These are phyloP conservation scores for Zaprionus taronus DNA, from an alignment of 1,140 invertebrate species.

Conservation along the genomic window DNA sequence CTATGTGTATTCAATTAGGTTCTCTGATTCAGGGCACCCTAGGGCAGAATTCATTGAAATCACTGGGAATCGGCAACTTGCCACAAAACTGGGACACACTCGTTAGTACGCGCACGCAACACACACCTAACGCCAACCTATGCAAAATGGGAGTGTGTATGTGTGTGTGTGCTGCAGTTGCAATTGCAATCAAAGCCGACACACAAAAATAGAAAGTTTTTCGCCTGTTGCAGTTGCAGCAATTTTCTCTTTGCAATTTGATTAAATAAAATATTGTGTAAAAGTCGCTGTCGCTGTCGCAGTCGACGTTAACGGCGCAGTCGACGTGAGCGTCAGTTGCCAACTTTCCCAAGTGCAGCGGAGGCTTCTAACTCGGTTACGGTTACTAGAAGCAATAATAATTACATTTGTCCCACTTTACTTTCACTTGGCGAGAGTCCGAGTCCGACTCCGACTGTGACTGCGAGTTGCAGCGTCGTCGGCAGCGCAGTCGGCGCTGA, in stretches of 20 bases:
- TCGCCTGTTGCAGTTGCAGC: constrained; percentile 57
- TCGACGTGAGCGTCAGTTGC: constrained; percentile 19
- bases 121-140: constrained; percentile 39
- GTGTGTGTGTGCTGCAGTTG: constrained; percentile 43
- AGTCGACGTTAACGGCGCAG: neutral
- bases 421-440: constrained; percentile 79
- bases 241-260: constrained; percentile 82
- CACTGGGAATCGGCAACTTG: constrained; percentile 33
- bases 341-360: constrained; percentile 72
- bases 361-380: constrained; percentile 82
- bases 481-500: neutral
- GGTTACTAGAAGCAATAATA: constrained; percentile 84
- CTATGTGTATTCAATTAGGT: no score
- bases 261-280: constrained; percentile 84
- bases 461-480: neutral
- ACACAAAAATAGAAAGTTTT: constrained; percentile 81
- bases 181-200: constrained; percentile 59
- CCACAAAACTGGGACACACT: constrained; percentile 66
- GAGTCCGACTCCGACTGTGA: constrained; percentile 20
- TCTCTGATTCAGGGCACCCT: no score
- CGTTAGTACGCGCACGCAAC: constrained; percentile 78
- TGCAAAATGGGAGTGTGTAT: constrained; percentile 22
- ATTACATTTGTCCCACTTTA: constrained; percentile 84
- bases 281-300: constrained; percentile 53
- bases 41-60: constrained; percentile 15